Evolutionary conservation across 2,888 invertebrate genomes (phyloP).

Genomic region (Pheosia gnoma): DNA sequence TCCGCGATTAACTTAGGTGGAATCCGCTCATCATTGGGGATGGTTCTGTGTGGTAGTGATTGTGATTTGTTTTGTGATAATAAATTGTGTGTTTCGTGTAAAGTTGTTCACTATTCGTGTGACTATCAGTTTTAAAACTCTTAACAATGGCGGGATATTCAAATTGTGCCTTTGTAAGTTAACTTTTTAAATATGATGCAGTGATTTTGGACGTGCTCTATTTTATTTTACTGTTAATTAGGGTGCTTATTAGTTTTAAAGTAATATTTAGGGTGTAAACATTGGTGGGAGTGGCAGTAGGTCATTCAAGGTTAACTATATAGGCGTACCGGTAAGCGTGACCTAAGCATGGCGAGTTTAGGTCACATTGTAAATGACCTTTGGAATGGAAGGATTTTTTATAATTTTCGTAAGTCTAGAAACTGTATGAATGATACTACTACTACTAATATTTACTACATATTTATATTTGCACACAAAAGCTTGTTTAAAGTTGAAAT

Average conservation of each 20-base stretch:
- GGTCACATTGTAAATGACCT: constrained; percentile 78
- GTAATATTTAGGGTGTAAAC: constrained; percentile 13
- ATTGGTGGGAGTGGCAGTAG: constrained; percentile 51
- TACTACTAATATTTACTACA: background rate
- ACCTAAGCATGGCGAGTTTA: constrained; percentile 60
- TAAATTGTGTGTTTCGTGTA: constrained; percentile 41
- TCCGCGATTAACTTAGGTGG: constrained; percentile 59
- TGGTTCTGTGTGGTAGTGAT: constrained; percentile 51
- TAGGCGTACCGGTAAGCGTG: constrained; percentile 70
- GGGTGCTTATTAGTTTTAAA: constrained; percentile 15
- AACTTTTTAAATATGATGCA: constrained; percentile 7
- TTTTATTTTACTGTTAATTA: constrained; percentile 8
- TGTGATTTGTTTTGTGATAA: constrained; percentile 31
- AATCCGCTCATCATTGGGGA: constrained; percentile 42
- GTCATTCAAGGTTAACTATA: constrained; percentile 81
- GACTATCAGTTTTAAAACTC: constrained; percentile 32
- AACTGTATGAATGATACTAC: no score
- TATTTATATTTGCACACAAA: no score
- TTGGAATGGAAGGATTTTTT: constrained; percentile 37
- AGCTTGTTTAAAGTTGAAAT: no score
- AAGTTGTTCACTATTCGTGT: constrained; percentile 30
- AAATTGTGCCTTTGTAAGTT: constrained; percentile 55
- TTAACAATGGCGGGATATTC: constrained; percentile 64
- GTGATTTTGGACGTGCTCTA: constrained; percentile 2
- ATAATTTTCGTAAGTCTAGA: background rate